A percentile compares a stretch with the other conserved stretches of the same genome.
Evolutionary conservation across 2,888 invertebrate species (phyloP).

Genomic region (Pseudococcus viburni): DNA sequence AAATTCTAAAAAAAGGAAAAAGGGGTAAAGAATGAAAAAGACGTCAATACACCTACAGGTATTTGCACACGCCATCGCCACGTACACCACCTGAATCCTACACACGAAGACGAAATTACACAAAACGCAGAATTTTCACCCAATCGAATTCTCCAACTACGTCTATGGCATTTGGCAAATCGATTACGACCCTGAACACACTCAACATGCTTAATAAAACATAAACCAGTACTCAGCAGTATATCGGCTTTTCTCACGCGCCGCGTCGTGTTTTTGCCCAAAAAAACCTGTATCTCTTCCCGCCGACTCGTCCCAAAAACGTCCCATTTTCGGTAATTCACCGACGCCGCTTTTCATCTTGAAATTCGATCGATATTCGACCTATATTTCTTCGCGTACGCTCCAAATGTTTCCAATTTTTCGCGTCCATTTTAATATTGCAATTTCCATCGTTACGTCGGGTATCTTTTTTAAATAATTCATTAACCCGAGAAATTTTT

Average conservation of each 20-base stretch:
- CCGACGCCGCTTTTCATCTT: slow-evolving; percentile 53
- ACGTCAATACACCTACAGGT: slow-evolving; percentile 46
- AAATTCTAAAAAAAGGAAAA: background rate
- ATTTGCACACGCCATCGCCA: slow-evolving; percentile 20
- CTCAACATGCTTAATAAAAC: slow-evolving; percentile 54
- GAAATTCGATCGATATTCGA: slow-evolving; percentile 53
- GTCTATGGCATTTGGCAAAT: slow-evolving; percentile 40
- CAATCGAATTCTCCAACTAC: background rate
- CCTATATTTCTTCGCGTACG: slow-evolving; percentile 37
- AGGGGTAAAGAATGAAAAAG: slow-evolving; percentile 11
- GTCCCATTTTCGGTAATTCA: slow-evolving; percentile 56
- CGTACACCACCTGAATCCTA: background rate
- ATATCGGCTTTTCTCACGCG: slow-evolving; percentile 24
- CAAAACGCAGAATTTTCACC: slow-evolving; percentile 18
- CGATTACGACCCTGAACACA: slow-evolving; percentile 56
- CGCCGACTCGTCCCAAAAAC: slow-evolving; percentile 11
- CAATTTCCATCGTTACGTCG: background rate
- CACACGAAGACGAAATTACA: background rate
- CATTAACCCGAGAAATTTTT: background rate
- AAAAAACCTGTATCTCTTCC: slow-evolving; percentile 13
- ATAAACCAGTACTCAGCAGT: slow-evolving; percentile 3
- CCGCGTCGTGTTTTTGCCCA: slow-evolving; percentile 6
- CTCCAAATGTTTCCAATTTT: slow-evolving; percentile 51
- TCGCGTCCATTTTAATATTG: slow-evolving; percentile 6
- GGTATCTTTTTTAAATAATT: slow-evolving; percentile 41